These are phyloP conservation scores for Nanorana parkeri DNA, from an alignment of 2,113 vertebrate genomes.

Conservation along the genomic window DNA sequence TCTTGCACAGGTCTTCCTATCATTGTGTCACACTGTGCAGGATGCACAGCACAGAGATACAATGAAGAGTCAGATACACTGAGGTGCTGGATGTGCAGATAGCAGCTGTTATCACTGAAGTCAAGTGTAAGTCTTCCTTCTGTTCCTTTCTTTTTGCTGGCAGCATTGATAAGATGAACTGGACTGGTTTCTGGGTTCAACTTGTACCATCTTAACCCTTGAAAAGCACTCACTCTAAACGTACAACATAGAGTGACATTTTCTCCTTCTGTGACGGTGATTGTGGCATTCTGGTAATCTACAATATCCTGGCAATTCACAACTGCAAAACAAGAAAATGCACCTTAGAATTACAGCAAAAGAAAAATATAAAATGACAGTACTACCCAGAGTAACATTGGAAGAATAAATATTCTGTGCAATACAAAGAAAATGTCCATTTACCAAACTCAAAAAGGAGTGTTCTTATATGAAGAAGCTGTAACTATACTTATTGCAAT, in stretches of 20 bases:
- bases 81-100: background rate
- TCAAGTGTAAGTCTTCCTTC: background rate
- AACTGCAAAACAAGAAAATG: background rate
- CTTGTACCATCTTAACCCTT: constrained; percentile 13
- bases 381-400: no score
- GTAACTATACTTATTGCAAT: no score
- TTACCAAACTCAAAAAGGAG: no score
- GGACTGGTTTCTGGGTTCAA: background rate
- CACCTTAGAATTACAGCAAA: no score
- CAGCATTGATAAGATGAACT: background rate
- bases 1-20: no score
- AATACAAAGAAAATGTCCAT: no score
- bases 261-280: background rate
- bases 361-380: no score
- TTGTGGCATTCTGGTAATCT: background rate
- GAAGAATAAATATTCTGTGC: no score
- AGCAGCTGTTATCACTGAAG: background rate
- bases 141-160: background rate
- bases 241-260: background rate
- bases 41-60: constrained; percentile 17
- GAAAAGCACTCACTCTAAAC: background rate
- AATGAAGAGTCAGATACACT: constrained; percentile 3
- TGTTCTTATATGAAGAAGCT: no score
- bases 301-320: constrained; percentile 11
- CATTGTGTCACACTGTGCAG: no score